Evolutionary conservation across 2,888 invertebrate species (phyloP), one percentile per base, ranked within the genome.

Genomic region (Malachius bipustulatus): DNA sequence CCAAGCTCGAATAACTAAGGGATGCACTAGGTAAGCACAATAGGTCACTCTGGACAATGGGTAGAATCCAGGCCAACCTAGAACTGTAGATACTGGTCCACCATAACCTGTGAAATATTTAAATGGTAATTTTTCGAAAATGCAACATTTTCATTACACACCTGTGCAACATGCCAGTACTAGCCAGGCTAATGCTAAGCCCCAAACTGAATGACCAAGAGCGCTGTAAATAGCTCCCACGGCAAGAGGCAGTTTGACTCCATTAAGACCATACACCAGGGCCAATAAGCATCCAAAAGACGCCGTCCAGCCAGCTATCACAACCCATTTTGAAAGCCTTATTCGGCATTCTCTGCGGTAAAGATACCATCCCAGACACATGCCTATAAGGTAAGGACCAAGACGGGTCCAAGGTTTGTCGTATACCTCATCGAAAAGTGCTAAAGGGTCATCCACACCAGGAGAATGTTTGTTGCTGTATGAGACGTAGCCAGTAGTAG

Each of bases 391-490:
- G 58, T 87, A 88, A 0, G 87, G 87, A 0, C 87, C 87, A 9
- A 87, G 62, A 38, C 87, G 63, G 0, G 87, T 87, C 84, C 87
- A 88, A 1, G 87, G 87, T 60, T 87, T 88, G 62, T 87, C 87
- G 59, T 88, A 88, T 47, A 88, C 82, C 65, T 85, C 83, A 61
- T 88, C 87, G 58, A 88, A 88, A 33, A 84, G 68, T 1, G 83
- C 83, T 55, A 87, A 65, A 0, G 85, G 85, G 56, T 87, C 87
- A 50, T 85, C 83, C 10, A 75, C 73, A 60, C 65, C 70, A 4
- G 85, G 85, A 55, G 80, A 73, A 60, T 85, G 84, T 47, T 82
- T 78, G 57, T 81, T 81, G 47, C 70, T 73, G 57, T 77, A 77
- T 0, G 87, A 83, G 26, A 88, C 78, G 54, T 79, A 77, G 16